Evolutionary conservation across 2,797 vertebrate species (phyloP), one percentile per base, ranked within the genome.

Genomic region (Holocentrus rufus): DNA sequence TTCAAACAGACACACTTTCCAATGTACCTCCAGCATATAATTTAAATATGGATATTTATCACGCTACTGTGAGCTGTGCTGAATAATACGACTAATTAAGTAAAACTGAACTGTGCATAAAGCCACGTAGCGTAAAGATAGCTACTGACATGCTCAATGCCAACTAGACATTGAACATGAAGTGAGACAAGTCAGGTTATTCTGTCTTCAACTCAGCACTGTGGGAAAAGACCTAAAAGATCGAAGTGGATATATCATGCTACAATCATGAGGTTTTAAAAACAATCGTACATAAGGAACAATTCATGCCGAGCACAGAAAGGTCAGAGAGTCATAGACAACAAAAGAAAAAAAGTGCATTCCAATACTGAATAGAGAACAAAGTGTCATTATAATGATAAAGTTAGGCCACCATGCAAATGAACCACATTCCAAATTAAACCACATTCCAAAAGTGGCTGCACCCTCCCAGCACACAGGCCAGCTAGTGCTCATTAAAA

Each of bases 281-380:
- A 87, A 89, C 70, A 72, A 70, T 69, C 67, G 71, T 73, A 88
- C 69, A 79, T 64, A 72, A 88, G 69, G 78, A 90, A 90, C 70
- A 84, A 85, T 84, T 86, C 85, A 90, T 85, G 82, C 87, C 77
- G 89, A 91, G 85, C 83, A 90, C 77, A 86, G 54, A 69, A 77
- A 86, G 55, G 42, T 82, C 85, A 27, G 25, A 27, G 7, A 87
- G 55, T 79, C 61, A 76, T 59, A 76, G 74, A 73, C 18, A 73
- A 70, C 54, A 46, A 76, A 69, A 72, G 30, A 68, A 59, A 79
- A 7, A 89, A 91, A 87, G 89, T 93, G 90, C 89, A 90, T 89
- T 91, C 86, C 73, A 88, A 90, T 77, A 88, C 63, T 27, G 56
- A 44, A 50, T 56, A 50, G 61, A 70, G 34, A 31, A 55, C 10